Evolutionary conservation across 2,888 invertebrate genomes (phyloP), one percentile per base, ranked within the genome.

Genomic region (Pristionchus exspectatus): DNA sequence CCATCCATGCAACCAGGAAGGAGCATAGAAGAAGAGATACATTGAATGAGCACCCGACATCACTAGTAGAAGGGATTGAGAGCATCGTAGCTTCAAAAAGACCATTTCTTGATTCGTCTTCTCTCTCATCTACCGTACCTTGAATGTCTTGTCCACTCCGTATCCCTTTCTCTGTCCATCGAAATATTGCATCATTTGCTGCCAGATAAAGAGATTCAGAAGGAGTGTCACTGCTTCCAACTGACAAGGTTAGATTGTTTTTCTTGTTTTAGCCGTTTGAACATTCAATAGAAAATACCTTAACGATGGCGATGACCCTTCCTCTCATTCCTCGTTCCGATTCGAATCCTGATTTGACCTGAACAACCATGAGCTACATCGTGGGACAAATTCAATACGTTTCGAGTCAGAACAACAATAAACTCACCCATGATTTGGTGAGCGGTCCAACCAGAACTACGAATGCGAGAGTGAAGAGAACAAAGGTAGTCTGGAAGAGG

Each of bases 321-420:
- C 92, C 87, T 7, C 94, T 90, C 83, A 94, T 94, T 50, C 94
- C 94, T 9, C 91, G 63, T 44, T 92, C 90, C 88, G 93, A 93
- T 5, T 94, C 94, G 21, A 72, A 81, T 38, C 90, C 91, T 30
- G 91, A 77, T 59, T 89, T 86, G 10, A 92, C 91, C 94, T 94
- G 21, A 81, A 56, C 56, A 56, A 50, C 50, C 12, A 18, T 24
- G n/a, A 54, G 9, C 27, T 84, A 56, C 56, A 12, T 54, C 27
- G 18, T 38, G 33, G 33, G 54, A 16, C 59, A n/a, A 14, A 59
- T 59, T 14, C 59, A 9, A 50, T 50, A 3, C 10, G 44, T 50
- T 50, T 3, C 44, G 44, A 50, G 44, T 50, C 44, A 50, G 12
- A 12, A 0, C 44, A 50, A 50, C 44, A 50, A 50, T 50, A 50